Percentiles rank a stretch among this genome's conserved stretches.
phyloP scores from a whole-genome alignment of 2,797 vertebrate species.

The Potorous gilbertii region DNA sequence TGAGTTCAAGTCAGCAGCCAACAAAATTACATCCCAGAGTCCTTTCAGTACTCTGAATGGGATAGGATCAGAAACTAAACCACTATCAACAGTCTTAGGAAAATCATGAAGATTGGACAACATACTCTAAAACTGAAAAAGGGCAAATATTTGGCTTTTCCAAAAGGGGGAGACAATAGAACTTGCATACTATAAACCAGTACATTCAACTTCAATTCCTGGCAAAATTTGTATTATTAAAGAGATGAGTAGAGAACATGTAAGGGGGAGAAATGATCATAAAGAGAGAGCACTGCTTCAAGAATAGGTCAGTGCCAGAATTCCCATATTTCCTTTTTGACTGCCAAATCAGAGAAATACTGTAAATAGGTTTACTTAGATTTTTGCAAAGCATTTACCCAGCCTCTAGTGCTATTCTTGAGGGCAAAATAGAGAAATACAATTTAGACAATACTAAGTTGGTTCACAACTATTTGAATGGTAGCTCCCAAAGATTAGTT shows the following conservation, averaged over 20 bases:
- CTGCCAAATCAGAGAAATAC: neutral
- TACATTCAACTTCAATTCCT: neutral
- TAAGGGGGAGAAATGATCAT: neutral
- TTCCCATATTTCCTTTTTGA: neutral
- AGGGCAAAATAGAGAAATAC: neutral
- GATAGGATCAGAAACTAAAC: neutral
- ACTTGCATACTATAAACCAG: neutral
- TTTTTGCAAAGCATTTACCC: neutral
- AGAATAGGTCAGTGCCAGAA: neutral
- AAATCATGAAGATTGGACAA: neutral
- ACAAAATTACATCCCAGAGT: neutral
- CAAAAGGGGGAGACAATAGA: neutral
- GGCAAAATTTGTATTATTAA: neutral
- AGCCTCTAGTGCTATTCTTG: neutral
- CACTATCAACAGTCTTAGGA: neutral
- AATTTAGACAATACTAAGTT: neutral
- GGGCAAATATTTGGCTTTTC: neutral
- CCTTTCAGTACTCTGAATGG: neutral
- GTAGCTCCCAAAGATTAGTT: neutral
- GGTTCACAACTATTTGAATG: neutral
- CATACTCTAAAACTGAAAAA: neutral
- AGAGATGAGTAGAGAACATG: neutral
- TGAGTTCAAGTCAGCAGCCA: neutral
- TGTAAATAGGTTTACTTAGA: neutral
- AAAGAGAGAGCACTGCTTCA: neutral